Conservation (phyloP, 2,797 vertebrate genomes). For the Falco rusticolus region DNA sequence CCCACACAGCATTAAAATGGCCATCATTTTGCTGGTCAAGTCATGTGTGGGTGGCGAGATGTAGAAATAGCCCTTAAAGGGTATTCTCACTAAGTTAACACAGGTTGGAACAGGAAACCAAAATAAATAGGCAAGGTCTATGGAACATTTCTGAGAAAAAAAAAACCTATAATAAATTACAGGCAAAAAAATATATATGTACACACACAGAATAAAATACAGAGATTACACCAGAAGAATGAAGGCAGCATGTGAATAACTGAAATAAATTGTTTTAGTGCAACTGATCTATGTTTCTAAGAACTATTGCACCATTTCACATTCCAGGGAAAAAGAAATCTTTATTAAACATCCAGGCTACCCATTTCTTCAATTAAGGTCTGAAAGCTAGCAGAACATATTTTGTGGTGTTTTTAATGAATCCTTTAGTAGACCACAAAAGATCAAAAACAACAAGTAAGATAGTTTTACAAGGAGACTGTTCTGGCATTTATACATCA, state of each 20-base stretch:
- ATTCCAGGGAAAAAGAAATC: not conserved
- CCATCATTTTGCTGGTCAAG: not conserved
- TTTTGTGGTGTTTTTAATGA: not conserved
- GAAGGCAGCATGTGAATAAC: not conserved
- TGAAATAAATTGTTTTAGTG: not conserved
- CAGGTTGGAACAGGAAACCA: not conserved
- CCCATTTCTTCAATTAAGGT: not conserved
- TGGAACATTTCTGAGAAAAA: not conserved
- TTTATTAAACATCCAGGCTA: not conserved
- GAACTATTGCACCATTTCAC: not conserved
- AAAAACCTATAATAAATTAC: not conserved
- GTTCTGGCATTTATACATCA: not conserved
- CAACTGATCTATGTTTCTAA: not conserved
- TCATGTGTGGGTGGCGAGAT: not conserved
- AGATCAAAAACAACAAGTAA: not conserved
- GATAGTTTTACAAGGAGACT: not conserved
- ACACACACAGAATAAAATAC: not conserved
- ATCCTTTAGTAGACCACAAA: not conserved
- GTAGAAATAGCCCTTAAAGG: constrained; percentile 3
- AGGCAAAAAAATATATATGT: not conserved
- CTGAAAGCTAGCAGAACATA: not conserved
- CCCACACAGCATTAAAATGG: not conserved
- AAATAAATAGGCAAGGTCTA: not conserved
- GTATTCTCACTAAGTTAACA: not conserved
- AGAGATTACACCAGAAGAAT: not conserved